Evolutionary conservation across 1,140 invertebrate species (phyloP), one percentile per base, ranked within the genome.

Genomic region (Ladona fulva): DNA sequence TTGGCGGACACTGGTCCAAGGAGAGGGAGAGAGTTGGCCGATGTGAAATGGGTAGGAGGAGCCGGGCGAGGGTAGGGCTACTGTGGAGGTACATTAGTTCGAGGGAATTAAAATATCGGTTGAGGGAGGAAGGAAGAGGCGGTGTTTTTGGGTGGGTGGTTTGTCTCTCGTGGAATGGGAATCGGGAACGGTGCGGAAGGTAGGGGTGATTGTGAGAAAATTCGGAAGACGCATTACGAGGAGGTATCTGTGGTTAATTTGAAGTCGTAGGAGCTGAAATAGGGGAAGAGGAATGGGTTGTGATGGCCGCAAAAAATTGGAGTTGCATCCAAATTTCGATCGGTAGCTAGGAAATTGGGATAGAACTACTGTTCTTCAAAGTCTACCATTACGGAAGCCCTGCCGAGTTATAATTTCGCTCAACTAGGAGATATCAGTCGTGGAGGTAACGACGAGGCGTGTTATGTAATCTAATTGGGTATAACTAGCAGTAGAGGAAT

Each of bases 71-170:
- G 52, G 52, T 22, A 6, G 52, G 52, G 52, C 52, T 66, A 66
- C 52, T 66, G 52, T 66, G 52, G 52, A 16, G 52, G 14, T 66
- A 22, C 52, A 66, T 66, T 66, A 66, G 52, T 1, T 66, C 16
- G 16, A 66, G 52, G 52, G 52, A 66, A 66, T 66, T 66, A 66
- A 66, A 66, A 66, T 66, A 66, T 66, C 52, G 52, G 52, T 22
- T 66, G 52, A 19, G 44, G 44, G 44, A 52, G 44, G 44, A 19
- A 52, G 44, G 44, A 52, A 52, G 52, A 66, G 52, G 52, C 16
- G 52, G 52, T 12, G 3, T 16, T 16, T 19, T 19, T 1, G 52
- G 52, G 52, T 66, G 14, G 52, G 52, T 19, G 52, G 52, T 52
- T 52, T 10, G 44, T 19, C 10, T 52, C 44, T 52, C 19, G 44